A percentile compares a stretch with the other conserved stretches of the same genome.
These are phyloP conservation scores for Corythornis madagascariensis DNA, from an alignment of 2,113 vertebrate genomes.

Conservation along the genomic window DNA sequence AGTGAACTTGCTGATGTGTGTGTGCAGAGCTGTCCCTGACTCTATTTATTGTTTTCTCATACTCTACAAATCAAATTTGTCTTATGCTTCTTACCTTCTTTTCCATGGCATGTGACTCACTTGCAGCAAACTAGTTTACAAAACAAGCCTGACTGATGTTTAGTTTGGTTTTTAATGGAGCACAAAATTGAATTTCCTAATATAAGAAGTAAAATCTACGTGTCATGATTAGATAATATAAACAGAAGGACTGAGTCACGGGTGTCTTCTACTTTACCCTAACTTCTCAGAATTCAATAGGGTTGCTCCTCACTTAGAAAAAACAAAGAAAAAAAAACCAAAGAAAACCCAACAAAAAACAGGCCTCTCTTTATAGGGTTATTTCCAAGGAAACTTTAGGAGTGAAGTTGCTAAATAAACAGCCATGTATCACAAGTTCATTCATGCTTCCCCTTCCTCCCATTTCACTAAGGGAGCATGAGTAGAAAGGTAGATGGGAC, in stretches of 20 bases:
- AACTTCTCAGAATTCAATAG: neutral
- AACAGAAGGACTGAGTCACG: neutral
- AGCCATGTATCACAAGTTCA: neutral
- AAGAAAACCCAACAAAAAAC: neutral
- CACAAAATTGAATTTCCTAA: neutral
- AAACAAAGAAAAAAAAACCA: neutral
- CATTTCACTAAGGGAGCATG: neutral
- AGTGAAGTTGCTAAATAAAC: constrained; percentile 6
- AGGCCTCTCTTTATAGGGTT: neutral
- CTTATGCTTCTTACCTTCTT: neutral
- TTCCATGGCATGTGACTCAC: neutral
- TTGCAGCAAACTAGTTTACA: neutral
- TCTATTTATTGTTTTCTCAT: neutral
- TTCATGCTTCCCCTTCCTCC: neutral
- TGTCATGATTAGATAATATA: neutral
- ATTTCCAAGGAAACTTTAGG: constrained; percentile 9
- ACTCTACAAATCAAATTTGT: neutral
- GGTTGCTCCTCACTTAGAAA: neutral
- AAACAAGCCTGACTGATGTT: neutral
- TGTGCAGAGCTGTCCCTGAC: neutral
- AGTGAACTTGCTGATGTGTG: neutral
- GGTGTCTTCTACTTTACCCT: neutral
- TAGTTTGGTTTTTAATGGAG: neutral
- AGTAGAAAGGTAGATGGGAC: neutral
- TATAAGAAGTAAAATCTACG: neutral